phyloP scores from a whole-genome alignment of 2,888 invertebrate species.

The Noctua janthina region DNA sequence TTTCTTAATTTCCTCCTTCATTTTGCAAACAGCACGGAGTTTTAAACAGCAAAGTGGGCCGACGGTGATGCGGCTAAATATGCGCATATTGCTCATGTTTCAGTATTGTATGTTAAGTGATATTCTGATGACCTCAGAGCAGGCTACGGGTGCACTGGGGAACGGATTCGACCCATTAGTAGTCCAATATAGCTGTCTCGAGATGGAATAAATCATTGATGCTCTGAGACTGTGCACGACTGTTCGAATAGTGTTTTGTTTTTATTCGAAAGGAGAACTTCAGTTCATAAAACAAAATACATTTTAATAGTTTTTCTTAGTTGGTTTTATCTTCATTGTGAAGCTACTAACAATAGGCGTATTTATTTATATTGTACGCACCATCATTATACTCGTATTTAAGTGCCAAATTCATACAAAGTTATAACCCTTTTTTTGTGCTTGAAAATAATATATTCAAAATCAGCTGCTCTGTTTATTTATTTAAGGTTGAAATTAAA shows the following conservation, averaged over 20 bases:
- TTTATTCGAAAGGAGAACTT: background rate
- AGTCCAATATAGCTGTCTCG: slow-evolving; percentile 44
- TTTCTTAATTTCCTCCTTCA: slow-evolving; percentile 75
- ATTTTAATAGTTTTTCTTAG: background rate
- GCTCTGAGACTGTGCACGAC: slow-evolving; percentile 14
- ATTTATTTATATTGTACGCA: background rate
- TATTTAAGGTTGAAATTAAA: background rate
- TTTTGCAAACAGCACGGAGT: slow-evolving; percentile 76
- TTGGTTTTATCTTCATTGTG: background rate
- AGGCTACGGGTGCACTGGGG: slow-evolving; percentile 67
- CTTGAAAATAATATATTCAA: slow-evolving; percentile 13
- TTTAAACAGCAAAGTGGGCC: slow-evolving; percentile 66
- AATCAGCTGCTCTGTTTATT: slow-evolving; percentile 18
- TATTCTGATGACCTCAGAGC: slow-evolving; percentile 80
- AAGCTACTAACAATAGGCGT: background rate
- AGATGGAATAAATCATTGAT: slow-evolving; percentile 55
- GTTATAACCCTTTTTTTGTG: background rate
- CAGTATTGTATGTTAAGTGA: slow-evolving; percentile 80
- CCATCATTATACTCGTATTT: background rate
- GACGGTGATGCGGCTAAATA: slow-evolving; percentile 78
- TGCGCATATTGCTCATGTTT: slow-evolving; percentile 83
- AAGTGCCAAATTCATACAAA: background rate
- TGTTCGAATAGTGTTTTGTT: slow-evolving; percentile 3
- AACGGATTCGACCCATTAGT: slow-evolving; percentile 51
- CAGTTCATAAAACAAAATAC: background rate